Evolutionary conservation across 2,113 vertebrate genomes (phyloP).

Genomic region (Eublepharis macularius): DNA sequence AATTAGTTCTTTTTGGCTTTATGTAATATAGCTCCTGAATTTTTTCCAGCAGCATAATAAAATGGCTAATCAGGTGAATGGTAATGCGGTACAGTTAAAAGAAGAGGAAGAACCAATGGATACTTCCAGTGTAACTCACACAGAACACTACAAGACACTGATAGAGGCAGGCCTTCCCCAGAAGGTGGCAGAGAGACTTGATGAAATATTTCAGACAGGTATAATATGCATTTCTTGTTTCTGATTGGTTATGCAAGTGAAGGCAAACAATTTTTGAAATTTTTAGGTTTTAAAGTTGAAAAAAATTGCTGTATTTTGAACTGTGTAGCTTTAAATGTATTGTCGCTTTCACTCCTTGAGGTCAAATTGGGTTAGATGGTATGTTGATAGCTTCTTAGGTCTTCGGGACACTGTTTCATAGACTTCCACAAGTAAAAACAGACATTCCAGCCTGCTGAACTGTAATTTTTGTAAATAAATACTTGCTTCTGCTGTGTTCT

Average conservation of each 20-base stretch:
- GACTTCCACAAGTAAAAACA: constrained; percentile 68
- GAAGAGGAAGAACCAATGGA: constrained; percentile 98
- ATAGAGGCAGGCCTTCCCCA: constrained; percentile 93
- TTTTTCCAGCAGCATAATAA: constrained; percentile 89
- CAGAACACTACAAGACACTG: constrained; percentile 96
- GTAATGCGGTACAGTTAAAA: constrained; percentile 91
- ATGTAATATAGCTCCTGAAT: constrained; percentile 88
- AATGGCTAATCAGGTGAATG: constrained; percentile 99
- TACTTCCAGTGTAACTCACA: constrained; percentile 88
- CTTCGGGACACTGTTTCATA: constrained; percentile 72
- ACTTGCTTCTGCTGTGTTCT: constrained; percentile 80
- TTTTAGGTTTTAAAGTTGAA: constrained; percentile 79
- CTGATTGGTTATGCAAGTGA: constrained; percentile 85
- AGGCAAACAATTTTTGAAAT: constrained; percentile 81
- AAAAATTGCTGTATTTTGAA: constrained; percentile 77
- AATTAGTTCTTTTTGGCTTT: constrained; percentile 86
- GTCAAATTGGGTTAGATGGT: constrained; percentile 76
- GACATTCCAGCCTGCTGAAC: constrained; percentile 73
- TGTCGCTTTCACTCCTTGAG: constrained; percentile 79
- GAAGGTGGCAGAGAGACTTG: constrained; percentile 97
- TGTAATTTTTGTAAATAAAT: constrained; percentile 69
- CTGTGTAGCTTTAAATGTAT: constrained; percentile 81
- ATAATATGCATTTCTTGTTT: constrained; percentile 88
- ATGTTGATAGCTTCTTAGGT: constrained; percentile 73
- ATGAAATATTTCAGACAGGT: constrained; percentile 99